Conservation (phyloP, 2,113 vertebrate species). For the Erpornis zantholeuca region DNA sequence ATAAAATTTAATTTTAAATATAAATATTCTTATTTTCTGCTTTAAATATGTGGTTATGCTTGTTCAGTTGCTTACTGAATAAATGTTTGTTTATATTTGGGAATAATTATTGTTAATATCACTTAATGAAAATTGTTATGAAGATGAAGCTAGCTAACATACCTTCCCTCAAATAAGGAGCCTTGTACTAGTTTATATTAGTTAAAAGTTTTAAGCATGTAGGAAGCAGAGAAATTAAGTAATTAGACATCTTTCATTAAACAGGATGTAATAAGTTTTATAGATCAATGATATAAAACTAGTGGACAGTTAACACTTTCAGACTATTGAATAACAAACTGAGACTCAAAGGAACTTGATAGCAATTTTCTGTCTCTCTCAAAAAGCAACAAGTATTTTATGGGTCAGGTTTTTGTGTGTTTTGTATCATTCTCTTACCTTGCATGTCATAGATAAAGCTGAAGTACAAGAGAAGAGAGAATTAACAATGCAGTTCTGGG, state of each 20-base stretch:
- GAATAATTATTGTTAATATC: not conserved
- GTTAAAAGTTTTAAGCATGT: not conserved
- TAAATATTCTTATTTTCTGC: not conserved
- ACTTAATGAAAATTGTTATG: not conserved
- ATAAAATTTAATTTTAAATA: not conserved
- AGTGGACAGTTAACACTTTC: not conserved
- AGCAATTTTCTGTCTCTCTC: not conserved
- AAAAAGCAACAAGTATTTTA: not conserved
- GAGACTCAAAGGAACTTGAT: not conserved
- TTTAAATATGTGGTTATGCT: not conserved
- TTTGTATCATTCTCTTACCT: not conserved
- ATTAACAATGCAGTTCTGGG: not conserved
- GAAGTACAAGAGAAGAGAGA: not conserved
- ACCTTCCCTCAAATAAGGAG: not conserved
- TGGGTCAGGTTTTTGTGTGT: not conserved
- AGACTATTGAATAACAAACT: not conserved
- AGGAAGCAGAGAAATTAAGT: not conserved
- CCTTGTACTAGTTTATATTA: not conserved
- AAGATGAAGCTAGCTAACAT: not conserved
- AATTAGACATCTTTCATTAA: not conserved
- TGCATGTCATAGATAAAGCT: not conserved
- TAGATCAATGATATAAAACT: not conserved
- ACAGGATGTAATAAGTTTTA: not conserved
- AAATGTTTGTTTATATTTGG: not conserved
- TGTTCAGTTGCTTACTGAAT: not conserved